A percentile compares a stretch with the other conserved stretches of the same genome.
phyloP scores from a whole-genome alignment of 2,797 vertebrate genomes.

The Cynodonichthys magdalenae region DNA sequence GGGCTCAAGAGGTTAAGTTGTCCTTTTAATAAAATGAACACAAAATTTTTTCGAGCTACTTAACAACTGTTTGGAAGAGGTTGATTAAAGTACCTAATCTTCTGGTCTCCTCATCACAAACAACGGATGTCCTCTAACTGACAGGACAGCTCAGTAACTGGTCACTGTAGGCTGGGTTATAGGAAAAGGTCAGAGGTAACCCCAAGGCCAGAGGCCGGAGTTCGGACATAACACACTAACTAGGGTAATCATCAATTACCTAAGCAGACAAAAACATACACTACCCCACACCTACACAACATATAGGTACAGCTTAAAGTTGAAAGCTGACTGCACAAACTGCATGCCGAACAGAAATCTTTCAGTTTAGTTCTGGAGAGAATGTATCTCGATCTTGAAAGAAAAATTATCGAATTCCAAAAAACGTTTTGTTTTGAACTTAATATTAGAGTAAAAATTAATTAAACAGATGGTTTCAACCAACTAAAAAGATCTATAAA shows the following conservation, averaged over 20 bases:
- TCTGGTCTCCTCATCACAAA: conserved; percentile 9
- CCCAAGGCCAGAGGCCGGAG: conserved; percentile 24
- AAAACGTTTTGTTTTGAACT: no score
- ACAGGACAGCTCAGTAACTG: conserved; percentile 5
- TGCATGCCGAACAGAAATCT: no score
- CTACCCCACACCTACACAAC: conserved; percentile 12
- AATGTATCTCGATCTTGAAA: no score
- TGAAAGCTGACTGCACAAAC: neutral
- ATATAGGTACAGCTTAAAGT: conserved; percentile 4
- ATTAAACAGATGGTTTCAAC: no score
- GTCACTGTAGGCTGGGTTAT: conserved; percentile 10
- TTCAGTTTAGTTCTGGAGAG: no score
- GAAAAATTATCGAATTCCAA: no score
- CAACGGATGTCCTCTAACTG: conserved; percentile 15
- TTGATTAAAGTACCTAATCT: conserved; percentile 18
- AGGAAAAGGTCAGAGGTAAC: conserved; percentile 38
- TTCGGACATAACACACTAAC: conserved; percentile 25
- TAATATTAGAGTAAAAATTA: neutral
- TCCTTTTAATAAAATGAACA: neutral
- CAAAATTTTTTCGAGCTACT: neutral
- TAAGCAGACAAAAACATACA: conserved; percentile 26
- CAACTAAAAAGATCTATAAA: no score
- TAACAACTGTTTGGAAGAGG: neutral
- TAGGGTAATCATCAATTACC: conserved; percentile 53
- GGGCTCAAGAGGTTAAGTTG: no score